Evolutionary conservation across 2,888 invertebrate species (phyloP).

Genomic region (Tetranychus truncatus): DNA sequence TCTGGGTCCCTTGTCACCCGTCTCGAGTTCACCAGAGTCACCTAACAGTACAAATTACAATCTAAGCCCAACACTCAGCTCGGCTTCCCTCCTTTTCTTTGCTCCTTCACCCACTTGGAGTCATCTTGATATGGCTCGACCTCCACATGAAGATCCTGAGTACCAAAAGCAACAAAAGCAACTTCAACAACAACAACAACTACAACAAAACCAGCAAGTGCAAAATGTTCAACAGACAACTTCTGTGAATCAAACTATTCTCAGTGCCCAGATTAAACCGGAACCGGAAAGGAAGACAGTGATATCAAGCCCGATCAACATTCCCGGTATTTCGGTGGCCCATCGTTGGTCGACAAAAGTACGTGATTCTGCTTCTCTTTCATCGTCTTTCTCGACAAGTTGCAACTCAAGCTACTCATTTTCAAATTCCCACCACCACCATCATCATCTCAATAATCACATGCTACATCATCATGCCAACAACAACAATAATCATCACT

Average conservation of each 20-base stretch:
- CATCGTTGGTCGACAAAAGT: neutral
- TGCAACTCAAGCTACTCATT: neutral
- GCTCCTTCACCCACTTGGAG: slow-evolving; percentile 40
- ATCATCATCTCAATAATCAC: neutral
- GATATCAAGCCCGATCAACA: slow-evolving; percentile 22
- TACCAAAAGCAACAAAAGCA: slow-evolving; percentile 16
- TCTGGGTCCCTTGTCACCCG: neutral
- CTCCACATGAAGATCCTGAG: slow-evolving; percentile 54
- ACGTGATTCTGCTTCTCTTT: neutral
- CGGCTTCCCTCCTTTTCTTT: slow-evolving; percentile 18
- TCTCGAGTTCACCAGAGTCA: neutral
- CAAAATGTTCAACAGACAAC: neutral
- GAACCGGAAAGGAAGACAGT: slow-evolving; percentile 10
- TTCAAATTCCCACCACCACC: neutral
- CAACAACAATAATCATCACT: neutral
- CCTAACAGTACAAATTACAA: neutral
- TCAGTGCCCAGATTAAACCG: neutral
- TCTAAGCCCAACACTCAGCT: slow-evolving; percentile 29
- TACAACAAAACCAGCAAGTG: slow-evolving; percentile 8
- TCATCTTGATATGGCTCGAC: slow-evolving; percentile 70
- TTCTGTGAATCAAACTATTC: neutral
- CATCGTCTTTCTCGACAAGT: neutral
- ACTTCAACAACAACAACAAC: neutral
- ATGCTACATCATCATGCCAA: neutral
- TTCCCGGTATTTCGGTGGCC: slow-evolving; percentile 16